Base-by-base conservation (phyloP, 2,888 invertebrate genomes). In the Aquatica leii region DNA sequence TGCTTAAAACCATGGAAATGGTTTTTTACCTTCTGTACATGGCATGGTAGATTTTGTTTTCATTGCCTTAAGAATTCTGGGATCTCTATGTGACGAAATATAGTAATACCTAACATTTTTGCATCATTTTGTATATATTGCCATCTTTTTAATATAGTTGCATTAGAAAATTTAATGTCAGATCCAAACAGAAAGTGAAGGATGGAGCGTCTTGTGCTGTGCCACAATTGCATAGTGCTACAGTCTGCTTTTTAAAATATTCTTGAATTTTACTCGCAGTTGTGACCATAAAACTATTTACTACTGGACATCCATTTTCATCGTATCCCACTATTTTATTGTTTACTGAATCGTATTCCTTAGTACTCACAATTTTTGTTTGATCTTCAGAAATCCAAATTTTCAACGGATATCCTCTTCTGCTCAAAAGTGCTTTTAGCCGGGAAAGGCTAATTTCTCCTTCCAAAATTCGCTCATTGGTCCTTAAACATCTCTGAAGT, bases 301-400 rank as follows among this genome's bases (percentile, higher is more conserved):
- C 12, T 12, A 2, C 9, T 11, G 37, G 37, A 11, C 37, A 37
- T 12, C 11, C 37, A 37, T 37, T 12, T 8, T 8, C 8, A 15
- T 43, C 43, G 14, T 12, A 43, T 15, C 15, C 43, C 15, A 43
- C 43, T 14, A 43, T 15, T 17, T 3, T 43, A 14, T 43, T 43
- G 14, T 12, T 43, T 12, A 43, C 3, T 8, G 43, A 11, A 43
- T 43, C 43, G 9, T 11, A 12, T 37, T 37, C 37, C 12, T 2
- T 12, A 37, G 37, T 12, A n/a, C 37, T 12, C 11, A 12, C 12
- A 11, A 43, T 43, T 15, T 3, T 8, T 12, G 43, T 43, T 43
- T 43, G 43, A 15, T 43, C 43, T 15, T 43, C 43, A 8, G 43
- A 43, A 4, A 43, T 43, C 43, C 43, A 43, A 12, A 43, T 9